phyloP scores from a whole-genome alignment of 2,113 vertebrate genomes.

The Columba janthina region DNA sequence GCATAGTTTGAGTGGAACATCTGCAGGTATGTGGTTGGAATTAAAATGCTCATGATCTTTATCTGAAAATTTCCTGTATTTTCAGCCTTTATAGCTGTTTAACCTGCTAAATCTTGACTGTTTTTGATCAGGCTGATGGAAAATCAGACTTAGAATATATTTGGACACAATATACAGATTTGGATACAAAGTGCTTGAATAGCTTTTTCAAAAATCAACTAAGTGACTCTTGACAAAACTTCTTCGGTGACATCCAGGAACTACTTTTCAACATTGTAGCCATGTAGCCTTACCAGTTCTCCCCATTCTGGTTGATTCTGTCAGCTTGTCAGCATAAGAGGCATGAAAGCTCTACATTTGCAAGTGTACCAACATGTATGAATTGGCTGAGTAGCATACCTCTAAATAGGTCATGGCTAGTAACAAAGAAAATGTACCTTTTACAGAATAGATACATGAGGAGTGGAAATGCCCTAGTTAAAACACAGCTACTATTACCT shows the following conservation, averaged over 20 bases:
- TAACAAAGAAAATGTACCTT: background rate
- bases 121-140: background rate
- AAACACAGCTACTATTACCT: background rate
- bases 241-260: background rate
- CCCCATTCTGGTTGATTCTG: background rate
- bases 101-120: background rate
- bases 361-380: background rate
- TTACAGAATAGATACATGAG: background rate
- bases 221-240: background rate
- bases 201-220: background rate
- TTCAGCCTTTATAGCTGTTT: background rate
- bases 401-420: background rate
- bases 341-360: background rate
- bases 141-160: background rate
- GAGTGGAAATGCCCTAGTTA: background rate
- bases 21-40: background rate
- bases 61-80: background rate
- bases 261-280: background rate
- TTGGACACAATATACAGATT: background rate
- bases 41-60: slow-evolving; percentile 6
- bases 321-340: background rate
- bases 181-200: background rate
- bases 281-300: background rate
- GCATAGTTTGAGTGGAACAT: background rate
- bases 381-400: background rate